A percentile compares a stretch with the other conserved stretches of the same genome.
Conservation (phyloP, 2,113 vertebrate genomes). For the Macquaria australasica region DNA sequence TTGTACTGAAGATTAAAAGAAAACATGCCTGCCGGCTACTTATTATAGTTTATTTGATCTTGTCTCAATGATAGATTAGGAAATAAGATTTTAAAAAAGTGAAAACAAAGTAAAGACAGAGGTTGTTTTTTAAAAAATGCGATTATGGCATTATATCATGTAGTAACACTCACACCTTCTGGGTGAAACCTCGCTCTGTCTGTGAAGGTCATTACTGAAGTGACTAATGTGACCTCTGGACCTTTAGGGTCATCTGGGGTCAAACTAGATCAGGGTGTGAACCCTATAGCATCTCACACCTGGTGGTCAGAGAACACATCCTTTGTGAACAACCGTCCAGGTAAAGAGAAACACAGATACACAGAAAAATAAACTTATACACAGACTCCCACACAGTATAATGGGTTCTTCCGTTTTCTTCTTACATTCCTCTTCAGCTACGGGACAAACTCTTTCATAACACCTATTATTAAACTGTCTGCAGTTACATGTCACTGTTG, state of each 20-base stretch:
- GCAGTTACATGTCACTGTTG: constrained; percentile 2
- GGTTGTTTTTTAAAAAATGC: background rate
- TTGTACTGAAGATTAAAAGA: background rate
- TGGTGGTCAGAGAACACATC: constrained; percentile 28
- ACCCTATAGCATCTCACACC: constrained; percentile 40
- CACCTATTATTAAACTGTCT: constrained; percentile 19
- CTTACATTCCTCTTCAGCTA: background rate
- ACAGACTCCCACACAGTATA: background rate
- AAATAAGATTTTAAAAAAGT: background rate
- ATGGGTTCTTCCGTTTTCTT: background rate
- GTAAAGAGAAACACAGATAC: constrained; percentile 17
- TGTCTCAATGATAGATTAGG: background rate
- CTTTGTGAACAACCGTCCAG: background rate
- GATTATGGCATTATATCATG: background rate
- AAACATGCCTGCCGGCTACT: background rate
- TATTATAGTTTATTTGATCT: background rate
- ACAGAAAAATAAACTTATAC: background rate
- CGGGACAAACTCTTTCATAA: background rate
- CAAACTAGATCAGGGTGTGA: constrained; percentile 48
- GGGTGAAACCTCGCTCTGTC: constrained; percentile 29
- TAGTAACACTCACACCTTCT: background rate
- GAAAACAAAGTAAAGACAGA: background rate
- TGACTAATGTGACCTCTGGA: constrained; percentile 63
- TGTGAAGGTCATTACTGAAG: constrained; percentile 64
- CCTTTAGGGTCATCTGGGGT: constrained; percentile 56